phyloP scores from a whole-genome alignment of 2,113 vertebrate species.

The Macrotus californicus region DNA sequence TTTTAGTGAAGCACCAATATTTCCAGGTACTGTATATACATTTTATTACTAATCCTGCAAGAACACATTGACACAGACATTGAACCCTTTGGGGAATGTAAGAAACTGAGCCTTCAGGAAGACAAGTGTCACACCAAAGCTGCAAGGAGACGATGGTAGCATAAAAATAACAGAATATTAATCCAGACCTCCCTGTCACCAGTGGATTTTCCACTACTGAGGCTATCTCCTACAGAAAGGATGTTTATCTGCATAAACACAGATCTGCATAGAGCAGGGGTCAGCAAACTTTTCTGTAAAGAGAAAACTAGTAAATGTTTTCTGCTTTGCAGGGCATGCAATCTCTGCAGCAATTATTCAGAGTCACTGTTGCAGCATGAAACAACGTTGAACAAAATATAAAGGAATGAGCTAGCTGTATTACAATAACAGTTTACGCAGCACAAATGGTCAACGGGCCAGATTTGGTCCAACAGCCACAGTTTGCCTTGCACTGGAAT shows the following conservation, averaged over 20 bases:
- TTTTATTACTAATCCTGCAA: neutral
- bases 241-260: neutral
- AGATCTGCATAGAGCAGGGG: neutral
- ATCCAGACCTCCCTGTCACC: neutral
- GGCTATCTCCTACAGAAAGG: neutral
- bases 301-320: neutral
- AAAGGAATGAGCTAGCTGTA: neutral
- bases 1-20: neutral
- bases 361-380: neutral
- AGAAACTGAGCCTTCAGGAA: neutral
- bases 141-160: neutral
- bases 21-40: neutral
- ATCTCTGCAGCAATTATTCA: neutral
- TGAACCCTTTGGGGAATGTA: neutral
- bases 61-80: neutral
- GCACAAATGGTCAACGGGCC: neutral
- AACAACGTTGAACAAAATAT: neutral
- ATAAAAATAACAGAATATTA: neutral
- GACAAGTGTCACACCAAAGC: neutral
- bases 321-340: neutral
- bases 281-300: neutral
- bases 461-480: neutral
- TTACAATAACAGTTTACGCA: neutral
- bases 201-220: neutral
- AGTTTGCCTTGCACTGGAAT: neutral